These are phyloP conservation scores for Nothura maculosa DNA, from an alignment of 2,797 vertebrate genomes.

Conservation along the genomic window DNA sequence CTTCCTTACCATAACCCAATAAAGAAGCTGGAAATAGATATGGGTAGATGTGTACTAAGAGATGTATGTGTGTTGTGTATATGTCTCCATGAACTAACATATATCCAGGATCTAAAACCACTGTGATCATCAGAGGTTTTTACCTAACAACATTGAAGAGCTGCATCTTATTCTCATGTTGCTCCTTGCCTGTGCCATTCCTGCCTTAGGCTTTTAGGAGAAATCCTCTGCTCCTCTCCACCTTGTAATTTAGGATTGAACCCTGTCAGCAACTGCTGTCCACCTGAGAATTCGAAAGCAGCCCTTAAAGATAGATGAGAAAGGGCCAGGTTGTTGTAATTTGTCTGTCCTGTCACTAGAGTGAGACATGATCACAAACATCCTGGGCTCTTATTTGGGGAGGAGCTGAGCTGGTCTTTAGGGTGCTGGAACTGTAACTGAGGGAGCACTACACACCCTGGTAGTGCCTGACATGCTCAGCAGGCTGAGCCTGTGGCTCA, in stretches of 20 bases:
- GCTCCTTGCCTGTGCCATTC: neutral
- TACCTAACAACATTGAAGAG: neutral
- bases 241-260: neutral
- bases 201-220: neutral
- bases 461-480: neutral
- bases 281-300: neutral
- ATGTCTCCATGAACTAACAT: neutral
- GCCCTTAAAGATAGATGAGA: neutral
- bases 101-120: neutral
- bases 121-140: neutral
- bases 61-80: neutral
- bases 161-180: neutral
- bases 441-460: accelerated
- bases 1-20: neutral
- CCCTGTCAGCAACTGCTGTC: neutral
- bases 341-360: slow-evolving; percentile 63
- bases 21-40: neutral
- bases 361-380: slow-evolving; percentile 66
- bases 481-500: neutral
- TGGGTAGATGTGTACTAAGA: neutral
- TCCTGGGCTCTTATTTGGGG: neutral
- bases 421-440: neutral
- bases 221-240: neutral
- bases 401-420: neutral
- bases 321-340: slow-evolving; percentile 52